Evolutionary conservation across 2,888 invertebrate species (phyloP).

Genomic region (Megalurothrips usitatus): DNA sequence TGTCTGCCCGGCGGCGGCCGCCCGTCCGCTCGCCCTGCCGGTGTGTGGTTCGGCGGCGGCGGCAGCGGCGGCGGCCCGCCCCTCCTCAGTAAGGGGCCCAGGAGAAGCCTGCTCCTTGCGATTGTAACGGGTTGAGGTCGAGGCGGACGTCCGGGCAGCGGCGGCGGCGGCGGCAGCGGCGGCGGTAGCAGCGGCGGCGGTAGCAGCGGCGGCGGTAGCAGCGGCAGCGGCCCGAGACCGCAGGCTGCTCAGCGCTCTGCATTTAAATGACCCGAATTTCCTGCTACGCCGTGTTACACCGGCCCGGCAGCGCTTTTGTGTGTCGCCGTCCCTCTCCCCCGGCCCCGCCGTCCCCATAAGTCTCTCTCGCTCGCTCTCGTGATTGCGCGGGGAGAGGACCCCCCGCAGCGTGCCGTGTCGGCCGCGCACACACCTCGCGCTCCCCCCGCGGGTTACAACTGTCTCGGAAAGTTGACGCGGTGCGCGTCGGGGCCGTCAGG

Average conservation of each 20-base stretch:
- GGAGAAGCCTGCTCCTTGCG: neutral
- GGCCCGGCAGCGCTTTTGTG: neutral
- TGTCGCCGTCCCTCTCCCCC: neutral
- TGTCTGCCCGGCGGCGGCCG: too few species aligned
- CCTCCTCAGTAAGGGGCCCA: too few species aligned
- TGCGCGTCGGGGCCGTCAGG: too few species aligned
- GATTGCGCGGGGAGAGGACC: neutral
- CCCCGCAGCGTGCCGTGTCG: too few species aligned
- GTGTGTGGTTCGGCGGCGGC: too few species aligned
- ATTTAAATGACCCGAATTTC: conserved; percentile 25
- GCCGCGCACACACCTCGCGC: too few species aligned
- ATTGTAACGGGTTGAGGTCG: neutral
- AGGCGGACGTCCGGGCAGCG: neutral
- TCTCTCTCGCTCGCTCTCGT: neutral
- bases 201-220: neutral
- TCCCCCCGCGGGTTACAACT: too few species aligned
- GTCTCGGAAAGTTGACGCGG: too few species aligned
- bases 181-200: too few species aligned
- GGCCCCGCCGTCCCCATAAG: neutral
- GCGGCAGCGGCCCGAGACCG: neutral
- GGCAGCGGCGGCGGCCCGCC: too few species aligned
- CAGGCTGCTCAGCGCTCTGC: neutral
- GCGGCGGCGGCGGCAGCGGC: neutral
- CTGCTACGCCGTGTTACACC: neutral
- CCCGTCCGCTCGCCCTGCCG: too few species aligned